A percentile compares a stretch with the other conserved stretches of the same genome.
phyloP scores from a whole-genome alignment of 2,888 invertebrate genomes.

The Elmis aenea region DNA sequence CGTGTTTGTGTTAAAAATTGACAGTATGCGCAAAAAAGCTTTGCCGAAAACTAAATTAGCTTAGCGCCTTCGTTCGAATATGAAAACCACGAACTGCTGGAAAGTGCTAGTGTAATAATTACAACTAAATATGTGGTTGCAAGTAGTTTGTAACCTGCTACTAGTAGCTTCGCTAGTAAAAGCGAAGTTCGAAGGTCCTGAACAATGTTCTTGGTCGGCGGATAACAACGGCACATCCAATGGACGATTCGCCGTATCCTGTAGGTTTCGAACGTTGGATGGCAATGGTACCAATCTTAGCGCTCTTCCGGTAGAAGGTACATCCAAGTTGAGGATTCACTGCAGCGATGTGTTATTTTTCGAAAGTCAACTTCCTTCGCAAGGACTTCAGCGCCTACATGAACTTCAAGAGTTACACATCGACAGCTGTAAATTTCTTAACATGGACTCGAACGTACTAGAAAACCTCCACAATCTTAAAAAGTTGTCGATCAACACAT shows the following conservation, averaged over 20 bases:
- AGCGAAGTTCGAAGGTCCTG: slow-evolving; percentile 43
- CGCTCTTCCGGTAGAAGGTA: slow-evolving; percentile 63
- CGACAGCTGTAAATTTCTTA: slow-evolving; percentile 74
- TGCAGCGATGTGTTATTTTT: slow-evolving; percentile 74
- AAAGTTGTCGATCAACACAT: slow-evolving; percentile 71
- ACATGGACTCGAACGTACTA: slow-evolving; percentile 71
- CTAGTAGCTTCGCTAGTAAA: slow-evolving; percentile 36
- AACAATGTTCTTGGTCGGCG: slow-evolving; percentile 48
- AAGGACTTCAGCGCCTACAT: slow-evolving; percentile 66
- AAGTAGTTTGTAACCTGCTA: slow-evolving; percentile 46
- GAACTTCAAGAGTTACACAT: slow-evolving; percentile 71
- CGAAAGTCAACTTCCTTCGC: slow-evolving; percentile 70
- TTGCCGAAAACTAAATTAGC: too few species aligned
- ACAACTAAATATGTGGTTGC: slow-evolving; percentile 51
- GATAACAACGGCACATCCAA: slow-evolving; percentile 49
- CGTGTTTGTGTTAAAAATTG: too few species aligned
- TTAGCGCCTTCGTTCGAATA: too few species aligned
- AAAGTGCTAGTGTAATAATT: too few species aligned
- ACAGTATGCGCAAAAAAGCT: too few species aligned
- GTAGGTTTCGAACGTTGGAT: slow-evolving; percentile 67
- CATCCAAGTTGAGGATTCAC: slow-evolving; percentile 66
- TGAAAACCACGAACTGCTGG: too few species aligned
- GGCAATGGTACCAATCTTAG: slow-evolving; percentile 63
- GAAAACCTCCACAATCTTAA: slow-evolving; percentile 75
- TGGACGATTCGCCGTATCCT: slow-evolving; percentile 54